Evolutionary conservation across 2,888 invertebrate species (phyloP).

Genomic region (Drosophila basisetae): DNA sequence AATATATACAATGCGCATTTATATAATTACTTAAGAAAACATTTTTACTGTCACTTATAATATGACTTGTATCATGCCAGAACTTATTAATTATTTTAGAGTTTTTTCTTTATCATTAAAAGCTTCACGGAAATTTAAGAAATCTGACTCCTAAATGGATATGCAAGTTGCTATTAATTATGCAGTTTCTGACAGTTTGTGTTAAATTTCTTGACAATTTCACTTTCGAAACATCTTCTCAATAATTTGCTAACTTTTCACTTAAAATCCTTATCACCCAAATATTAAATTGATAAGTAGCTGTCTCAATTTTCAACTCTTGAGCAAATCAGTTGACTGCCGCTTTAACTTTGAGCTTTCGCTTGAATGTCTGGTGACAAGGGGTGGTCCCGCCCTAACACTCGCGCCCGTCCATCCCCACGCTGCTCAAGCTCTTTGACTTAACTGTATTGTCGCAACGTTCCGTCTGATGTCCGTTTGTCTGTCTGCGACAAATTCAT

Average conservation of each 20-base stretch:
- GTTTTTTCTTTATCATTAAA: not conserved
- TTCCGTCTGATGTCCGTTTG: slow-evolving; percentile 22
- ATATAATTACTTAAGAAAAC: not conserved
- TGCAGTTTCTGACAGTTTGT: not conserved
- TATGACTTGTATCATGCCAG: not conserved
- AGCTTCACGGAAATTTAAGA: not conserved
- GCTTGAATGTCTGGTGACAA: slow-evolving; percentile 50
- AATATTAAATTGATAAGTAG: slow-evolving; percentile 25
- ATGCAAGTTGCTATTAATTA: not conserved
- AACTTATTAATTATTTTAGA: not conserved
- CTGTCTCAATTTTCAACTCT: slow-evolving; percentile 8
- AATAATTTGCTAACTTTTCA: not conserved
- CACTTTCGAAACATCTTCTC: not conserved
- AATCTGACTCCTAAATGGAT: not conserved
- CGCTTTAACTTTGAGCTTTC: slow-evolving; percentile 66
- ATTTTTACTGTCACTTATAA: not conserved
- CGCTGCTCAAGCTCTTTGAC: slow-evolving; percentile 22
- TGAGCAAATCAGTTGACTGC: slow-evolving; percentile 14
- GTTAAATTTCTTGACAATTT: not conserved
- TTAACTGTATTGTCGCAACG: slow-evolving; percentile 73
- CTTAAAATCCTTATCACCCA: not conserved
- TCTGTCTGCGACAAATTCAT: slow-evolving; percentile 69
- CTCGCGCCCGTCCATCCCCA: not conserved
- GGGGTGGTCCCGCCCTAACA: slow-evolving; percentile 10
- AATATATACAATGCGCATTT: not conserved